Evolutionary conservation across 2,113 vertebrate genomes (phyloP), one percentile per base, ranked within the genome.

Genomic region (Gymnorhina tibicen): DNA sequence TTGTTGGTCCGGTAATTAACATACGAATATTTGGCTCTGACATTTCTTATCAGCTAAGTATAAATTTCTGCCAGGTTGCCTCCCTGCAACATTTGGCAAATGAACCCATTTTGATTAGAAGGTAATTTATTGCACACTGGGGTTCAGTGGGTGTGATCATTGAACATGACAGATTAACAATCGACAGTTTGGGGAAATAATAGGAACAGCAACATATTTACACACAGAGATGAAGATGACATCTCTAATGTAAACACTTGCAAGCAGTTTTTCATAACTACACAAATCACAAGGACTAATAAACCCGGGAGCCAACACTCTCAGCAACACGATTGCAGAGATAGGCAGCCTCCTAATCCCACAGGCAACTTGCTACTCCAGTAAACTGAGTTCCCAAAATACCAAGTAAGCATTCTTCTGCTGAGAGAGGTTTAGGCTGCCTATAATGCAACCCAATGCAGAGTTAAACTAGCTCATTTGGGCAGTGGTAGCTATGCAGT

Each of bases 51-150:
- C 72, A 87, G 69, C 50, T 41, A 42, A 11, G 49, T 73, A 68
- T 59, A 78, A 67, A 66, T 92, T 95, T 80, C 53, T 84, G 42
- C 58, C 73, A 72, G 82, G 64, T 52, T 89, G 56, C 9, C 62
- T 91, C 64, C 73, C 72, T 81, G 56, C 78, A 47, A 16, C 73
- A 70, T 81, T 94, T 96, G 70, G 94, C 75, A 81, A 83, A 92
- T 44, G 5, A 79, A 63, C 42, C 33, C 72, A 24, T 64, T 96
- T 95, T 79, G 67, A 90, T 96, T 70, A 63, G 47, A 64, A 91
- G n/a, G 60, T 93, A 91, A 95, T 76, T 72, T 74, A 59, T 69
- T 59, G 56, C 69, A 76, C 33, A 16, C 66, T 85, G 49, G 87
- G 66, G 26, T 82, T 95, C 84, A 50, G 56, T 33, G 39, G 52